A percentile compares a stretch with the other conserved stretches of the same genome.
These are phyloP conservation scores for Conus ventricosus DNA, from an alignment of 1,140 invertebrate species.

Conservation along the genomic window DNA sequence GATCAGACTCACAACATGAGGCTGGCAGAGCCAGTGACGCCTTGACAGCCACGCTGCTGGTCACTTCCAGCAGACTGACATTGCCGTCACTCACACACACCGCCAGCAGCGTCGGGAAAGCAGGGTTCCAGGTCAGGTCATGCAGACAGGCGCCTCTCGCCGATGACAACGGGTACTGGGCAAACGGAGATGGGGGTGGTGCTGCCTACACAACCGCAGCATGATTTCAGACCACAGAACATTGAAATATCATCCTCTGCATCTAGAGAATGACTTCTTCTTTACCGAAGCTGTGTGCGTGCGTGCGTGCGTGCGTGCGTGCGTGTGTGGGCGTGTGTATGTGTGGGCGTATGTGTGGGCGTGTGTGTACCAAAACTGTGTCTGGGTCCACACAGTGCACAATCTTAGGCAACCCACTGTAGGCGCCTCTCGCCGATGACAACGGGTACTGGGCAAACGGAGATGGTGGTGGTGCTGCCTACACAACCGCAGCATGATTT, in stretches of 20 bases:
- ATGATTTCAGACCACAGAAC: too few species aligned
- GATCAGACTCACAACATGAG: conserved; percentile 33
- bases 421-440: not conserved
- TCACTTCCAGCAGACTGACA: conserved; percentile 64
- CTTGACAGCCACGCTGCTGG: conserved; percentile 11
- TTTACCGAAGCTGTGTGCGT: too few species aligned
- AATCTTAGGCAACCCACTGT: too few species aligned
- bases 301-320: too few species aligned
- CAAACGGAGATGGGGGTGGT: conserved; percentile 26
- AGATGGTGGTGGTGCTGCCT: not conserved
- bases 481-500: not conserved
- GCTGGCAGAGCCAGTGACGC: not conserved
- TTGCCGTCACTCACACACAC: conserved; percentile 71
- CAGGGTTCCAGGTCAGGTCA: conserved; percentile 77
- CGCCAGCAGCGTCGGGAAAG: conserved; percentile 68
- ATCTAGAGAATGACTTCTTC: too few species aligned
- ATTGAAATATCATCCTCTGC: too few species aligned
- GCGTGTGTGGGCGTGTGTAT: too few species aligned
- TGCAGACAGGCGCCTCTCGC: conserved; percentile 37
- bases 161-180: not conserved
- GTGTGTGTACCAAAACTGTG: too few species aligned
- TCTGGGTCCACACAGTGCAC: too few species aligned
- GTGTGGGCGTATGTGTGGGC: too few species aligned
- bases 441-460: conserved; percentile 25
- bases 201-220: not conserved